Evolutionary conservation across 2,113 vertebrate genomes (phyloP).

Genomic region (Copsychus sechellarum): DNA sequence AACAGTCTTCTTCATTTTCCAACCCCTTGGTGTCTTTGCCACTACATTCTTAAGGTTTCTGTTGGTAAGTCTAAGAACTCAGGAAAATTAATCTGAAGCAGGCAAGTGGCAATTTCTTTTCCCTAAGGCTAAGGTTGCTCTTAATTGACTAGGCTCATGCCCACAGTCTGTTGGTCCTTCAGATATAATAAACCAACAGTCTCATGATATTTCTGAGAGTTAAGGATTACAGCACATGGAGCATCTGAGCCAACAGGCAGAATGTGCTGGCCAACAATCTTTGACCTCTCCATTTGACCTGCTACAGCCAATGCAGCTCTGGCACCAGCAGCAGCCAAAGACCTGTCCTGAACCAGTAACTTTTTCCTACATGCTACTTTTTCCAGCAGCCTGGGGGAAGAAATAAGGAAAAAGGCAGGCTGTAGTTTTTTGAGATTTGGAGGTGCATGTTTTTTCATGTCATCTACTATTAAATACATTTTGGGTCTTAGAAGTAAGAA

Average conservation of each 20-base stretch:
- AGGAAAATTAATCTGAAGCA: neutral
- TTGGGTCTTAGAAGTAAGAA: neutral
- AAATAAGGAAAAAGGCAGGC: neutral
- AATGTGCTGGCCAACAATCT: neutral
- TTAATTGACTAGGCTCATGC: neutral
- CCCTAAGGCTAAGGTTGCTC: neutral
- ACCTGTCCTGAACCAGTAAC: neutral
- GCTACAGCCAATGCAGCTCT: neutral
- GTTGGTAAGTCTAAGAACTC: neutral
- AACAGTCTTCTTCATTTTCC: neutral
- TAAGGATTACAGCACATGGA: neutral
- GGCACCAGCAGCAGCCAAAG: constrained; percentile 25
- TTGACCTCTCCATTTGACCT: constrained; percentile 24
- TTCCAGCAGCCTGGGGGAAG: neutral
- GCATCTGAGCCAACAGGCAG: neutral
- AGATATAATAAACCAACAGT: neutral
- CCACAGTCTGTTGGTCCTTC: neutral
- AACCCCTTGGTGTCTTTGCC: neutral
- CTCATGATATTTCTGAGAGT: neutral
- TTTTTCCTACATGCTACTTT: neutral
- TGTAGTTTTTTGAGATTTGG: neutral
- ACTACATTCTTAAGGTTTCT: neutral
- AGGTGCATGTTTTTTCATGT: neutral
- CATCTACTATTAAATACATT: neutral
- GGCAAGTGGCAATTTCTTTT: neutral